A percentile compares a stretch with the other conserved stretches of the same genome.
Conservation (phyloP, 1,140 invertebrate genomes). For the Drosophila baimaii region DNA sequence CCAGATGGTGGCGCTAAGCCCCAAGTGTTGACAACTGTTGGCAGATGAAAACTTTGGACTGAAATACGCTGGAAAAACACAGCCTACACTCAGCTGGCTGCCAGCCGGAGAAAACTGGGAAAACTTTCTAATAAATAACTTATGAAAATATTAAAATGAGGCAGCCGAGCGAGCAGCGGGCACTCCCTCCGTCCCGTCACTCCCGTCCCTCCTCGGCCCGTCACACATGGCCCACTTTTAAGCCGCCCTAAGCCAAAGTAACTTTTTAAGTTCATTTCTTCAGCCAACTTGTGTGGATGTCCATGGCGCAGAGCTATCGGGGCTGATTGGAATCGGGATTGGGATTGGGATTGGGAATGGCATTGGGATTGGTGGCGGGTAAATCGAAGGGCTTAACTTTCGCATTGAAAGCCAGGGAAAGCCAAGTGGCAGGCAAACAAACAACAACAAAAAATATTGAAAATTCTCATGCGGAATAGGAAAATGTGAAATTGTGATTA, state of each 20-base stretch:
- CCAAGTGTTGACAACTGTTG: constrained; percentile 63
- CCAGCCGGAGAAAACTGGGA: constrained; percentile 13
- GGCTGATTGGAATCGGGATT: constrained; percentile 7
- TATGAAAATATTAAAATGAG: constrained; percentile 66
- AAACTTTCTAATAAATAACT: constrained; percentile 69
- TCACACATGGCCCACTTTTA: constrained; percentile 39
- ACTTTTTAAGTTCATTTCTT: constrained; percentile 60
- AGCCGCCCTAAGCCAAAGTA: constrained; percentile 62
- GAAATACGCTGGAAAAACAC: constrained; percentile 54
- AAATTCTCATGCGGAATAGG: background rate
- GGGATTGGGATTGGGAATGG: too few relatives aligned
- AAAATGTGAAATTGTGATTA: background rate
- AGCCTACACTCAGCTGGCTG: constrained; percentile 37
- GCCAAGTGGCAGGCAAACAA: background rate
- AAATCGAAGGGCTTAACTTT: constrained; percentile 18
- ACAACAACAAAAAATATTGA: background rate
- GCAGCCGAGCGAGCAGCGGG: constrained; percentile 22
- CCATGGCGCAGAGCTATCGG: constrained; percentile 11
- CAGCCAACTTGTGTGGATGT: constrained; percentile 19
- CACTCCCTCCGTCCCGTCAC: background rate
- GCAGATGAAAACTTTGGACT: constrained; percentile 51
- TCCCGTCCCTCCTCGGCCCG: background rate
- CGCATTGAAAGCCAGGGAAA: background rate
- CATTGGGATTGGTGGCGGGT: constrained; percentile 1
- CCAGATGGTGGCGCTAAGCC: constrained; percentile 38